Percentiles rank a stretch among this genome's conserved stretches.
Conservation (phyloP, 1,140 invertebrate genomes). For the Megathymus violae region DNA sequence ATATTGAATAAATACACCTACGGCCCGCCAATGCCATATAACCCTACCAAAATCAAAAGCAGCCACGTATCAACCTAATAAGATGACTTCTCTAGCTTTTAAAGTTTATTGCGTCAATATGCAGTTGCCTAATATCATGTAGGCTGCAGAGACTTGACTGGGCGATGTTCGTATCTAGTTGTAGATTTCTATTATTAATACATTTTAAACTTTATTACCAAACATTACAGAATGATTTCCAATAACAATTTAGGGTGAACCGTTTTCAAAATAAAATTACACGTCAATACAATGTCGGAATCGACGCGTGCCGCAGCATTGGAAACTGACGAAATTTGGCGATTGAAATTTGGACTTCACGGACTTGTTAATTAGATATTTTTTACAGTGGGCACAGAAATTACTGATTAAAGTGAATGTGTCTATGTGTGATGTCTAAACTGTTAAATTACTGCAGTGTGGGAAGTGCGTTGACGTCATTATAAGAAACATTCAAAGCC, state of each 20-base stretch:
- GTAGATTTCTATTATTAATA: constrained; percentile 16
- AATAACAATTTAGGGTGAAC: constrained; percentile 39
- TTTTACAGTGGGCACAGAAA: constrained; percentile 14
- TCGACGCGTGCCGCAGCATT: constrained; percentile 65
- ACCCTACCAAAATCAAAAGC: constrained; percentile 40
- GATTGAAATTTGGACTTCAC: constrained; percentile 48
- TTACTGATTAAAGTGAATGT: constrained; percentile 35
- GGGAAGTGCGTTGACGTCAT: constrained; percentile 61
- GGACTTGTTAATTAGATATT: constrained; percentile 23
- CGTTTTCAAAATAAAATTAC: constrained; percentile 59
- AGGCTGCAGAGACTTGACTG: constrained; percentile 52
- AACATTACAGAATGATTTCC: constrained; percentile 32
- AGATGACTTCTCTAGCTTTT: constrained; percentile 31
- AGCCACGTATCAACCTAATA: constrained; percentile 14
- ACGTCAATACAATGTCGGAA: constrained; percentile 65
- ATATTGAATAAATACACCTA: constrained; percentile 70
- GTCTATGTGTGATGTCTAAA: constrained; percentile 29
- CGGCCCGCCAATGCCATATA: constrained; percentile 56
- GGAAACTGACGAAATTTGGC: constrained; percentile 41
- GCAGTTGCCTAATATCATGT: constrained; percentile 73
- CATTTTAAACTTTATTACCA: constrained; percentile 42
- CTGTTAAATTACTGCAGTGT: constrained; percentile 44
- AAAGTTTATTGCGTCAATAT: constrained; percentile 47
- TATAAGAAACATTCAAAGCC: constrained; percentile 38
- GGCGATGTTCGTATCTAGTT: constrained; percentile 54